phyloP scores from a whole-genome alignment of 2,113 vertebrate species.

The Romanogobio albipinnatus region DNA sequence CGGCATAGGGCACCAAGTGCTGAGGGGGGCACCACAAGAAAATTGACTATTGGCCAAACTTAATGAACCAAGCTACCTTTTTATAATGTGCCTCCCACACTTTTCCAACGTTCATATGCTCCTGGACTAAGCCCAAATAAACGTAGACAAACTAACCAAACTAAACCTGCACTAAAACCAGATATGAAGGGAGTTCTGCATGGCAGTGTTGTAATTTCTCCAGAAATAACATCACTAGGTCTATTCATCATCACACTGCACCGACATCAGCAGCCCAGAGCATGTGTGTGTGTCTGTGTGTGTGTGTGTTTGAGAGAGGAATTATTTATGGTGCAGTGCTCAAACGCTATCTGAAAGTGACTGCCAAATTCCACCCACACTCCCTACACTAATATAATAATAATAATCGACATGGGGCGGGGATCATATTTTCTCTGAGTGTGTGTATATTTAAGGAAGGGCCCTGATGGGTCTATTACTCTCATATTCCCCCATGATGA shows the following conservation, averaged over 20 bases:
- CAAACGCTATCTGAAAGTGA: constrained; percentile 27
- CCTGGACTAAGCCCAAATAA: background rate
- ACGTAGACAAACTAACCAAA: background rate
- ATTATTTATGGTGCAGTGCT: constrained; percentile 43
- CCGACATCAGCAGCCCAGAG: constrained; percentile 4
- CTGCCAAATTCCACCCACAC: constrained; percentile 42
- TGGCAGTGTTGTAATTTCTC: constrained; percentile 29
- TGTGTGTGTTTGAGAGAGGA: constrained; percentile 16
- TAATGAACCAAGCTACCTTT: background rate
- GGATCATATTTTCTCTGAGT: constrained; percentile 23
- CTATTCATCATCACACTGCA: constrained; percentile 31
- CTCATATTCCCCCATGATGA: constrained; percentile 19
- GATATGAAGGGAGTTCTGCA: constrained; percentile 31
- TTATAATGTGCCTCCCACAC: background rate
- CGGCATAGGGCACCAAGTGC: too few species aligned
- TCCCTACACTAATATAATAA: constrained; percentile 37
- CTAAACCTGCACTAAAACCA: constrained; percentile 6
- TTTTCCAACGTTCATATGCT: background rate
- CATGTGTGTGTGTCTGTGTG: background rate
- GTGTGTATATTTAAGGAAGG: constrained; percentile 25
- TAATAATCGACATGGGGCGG: constrained; percentile 34
- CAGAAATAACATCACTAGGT: constrained; percentile 33
- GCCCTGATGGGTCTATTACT: constrained; percentile 37
- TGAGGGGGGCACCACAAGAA: too few species aligned
- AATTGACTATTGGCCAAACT: background rate